phyloP scores from a whole-genome alignment of 2,113 vertebrate species.

The Corythornis cristatus region DNA sequence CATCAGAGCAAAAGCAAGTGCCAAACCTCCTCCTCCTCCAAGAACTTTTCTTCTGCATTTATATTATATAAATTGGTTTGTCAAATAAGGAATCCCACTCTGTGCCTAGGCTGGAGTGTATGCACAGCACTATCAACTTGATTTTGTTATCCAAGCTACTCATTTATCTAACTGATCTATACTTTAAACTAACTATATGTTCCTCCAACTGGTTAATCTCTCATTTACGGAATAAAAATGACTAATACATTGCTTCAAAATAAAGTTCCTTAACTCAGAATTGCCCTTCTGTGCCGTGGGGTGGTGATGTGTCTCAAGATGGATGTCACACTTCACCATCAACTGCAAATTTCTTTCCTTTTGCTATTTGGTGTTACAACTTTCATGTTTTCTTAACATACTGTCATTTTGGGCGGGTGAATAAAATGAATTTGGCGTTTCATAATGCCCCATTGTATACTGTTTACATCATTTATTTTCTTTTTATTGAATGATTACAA shows the following conservation, averaged over 20 bases:
- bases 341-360: conserved; percentile 40
- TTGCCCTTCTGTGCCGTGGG: not conserved
- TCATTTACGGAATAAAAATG: conserved; percentile 13
- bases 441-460: conserved; percentile 56
- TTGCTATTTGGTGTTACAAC: conserved; percentile 56
- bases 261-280: conserved; percentile 4
- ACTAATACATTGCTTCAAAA: not conserved
- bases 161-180: not conserved
- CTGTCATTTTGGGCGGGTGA: conserved; percentile 11
- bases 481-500: conserved; percentile 71
- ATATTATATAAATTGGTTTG: not conserved
- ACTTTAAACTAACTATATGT: not conserved
- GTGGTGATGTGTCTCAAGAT: not conserved
- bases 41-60: not conserved
- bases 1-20: not conserved
- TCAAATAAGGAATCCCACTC: not conserved
- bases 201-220: not conserved
- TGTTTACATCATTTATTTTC: conserved; percentile 75
- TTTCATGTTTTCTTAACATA: conserved; percentile 52
- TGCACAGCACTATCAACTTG: not conserved
- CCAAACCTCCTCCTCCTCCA: not conserved
- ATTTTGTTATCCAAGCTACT: not conserved
- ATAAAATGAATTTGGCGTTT: conserved; percentile 54
- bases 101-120: not conserved
- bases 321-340: conserved; percentile 21